Percentiles rank a stretch among this genome's conserved stretches.
phyloP scores from a whole-genome alignment of 92 coral and sea anemone genomes.

The Porites evermanni region DNA sequence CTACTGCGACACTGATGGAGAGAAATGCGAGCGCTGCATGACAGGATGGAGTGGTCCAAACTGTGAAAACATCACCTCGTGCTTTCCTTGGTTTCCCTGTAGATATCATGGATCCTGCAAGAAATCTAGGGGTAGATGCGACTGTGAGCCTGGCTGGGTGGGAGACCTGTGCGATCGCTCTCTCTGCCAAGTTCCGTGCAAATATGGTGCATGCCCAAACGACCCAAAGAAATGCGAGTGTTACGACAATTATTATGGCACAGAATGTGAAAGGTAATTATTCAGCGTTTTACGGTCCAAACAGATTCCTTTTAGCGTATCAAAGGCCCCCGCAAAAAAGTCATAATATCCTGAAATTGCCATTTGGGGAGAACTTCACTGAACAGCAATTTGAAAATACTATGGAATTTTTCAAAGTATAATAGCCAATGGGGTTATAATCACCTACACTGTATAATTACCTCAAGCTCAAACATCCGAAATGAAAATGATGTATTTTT shows the following conservation, averaged over 20 bases:
- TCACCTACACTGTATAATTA: too few species aligned
- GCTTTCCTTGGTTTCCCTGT: constrained; percentile 89
- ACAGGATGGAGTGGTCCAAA: constrained; percentile 80
- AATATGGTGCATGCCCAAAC: constrained; percentile 78
- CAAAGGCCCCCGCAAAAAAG: too few species aligned
- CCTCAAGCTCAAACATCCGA: too few species aligned
- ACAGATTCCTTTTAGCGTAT: too few species aligned
- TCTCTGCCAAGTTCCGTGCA: constrained; percentile 71
- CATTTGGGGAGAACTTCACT: too few species aligned
- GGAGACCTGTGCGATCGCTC: constrained; percentile 93
- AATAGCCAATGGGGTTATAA: too few species aligned
- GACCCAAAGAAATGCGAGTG: constrained; percentile 90
- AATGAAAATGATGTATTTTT: too few species aligned
- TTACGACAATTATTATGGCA: constrained; percentile 66
- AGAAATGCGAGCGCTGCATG: constrained; percentile 70
- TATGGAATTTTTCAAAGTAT: too few species aligned
- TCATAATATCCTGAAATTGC: too few species aligned
- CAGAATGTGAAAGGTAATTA: constrained; percentile 83
- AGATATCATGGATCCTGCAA: constrained; percentile 76
- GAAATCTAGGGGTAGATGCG: constrained; percentile 83
- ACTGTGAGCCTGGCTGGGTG: constrained; percentile 92
- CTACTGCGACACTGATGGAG: constrained; percentile 76
- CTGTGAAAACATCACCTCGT: constrained; percentile 78
- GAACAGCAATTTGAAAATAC: too few species aligned
- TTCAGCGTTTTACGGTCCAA: too few species aligned